Evolutionary conservation across 37 sponge, comb jelly and placozoan genomes (phyloP).

Genomic region (Geodia barretti): DNA sequence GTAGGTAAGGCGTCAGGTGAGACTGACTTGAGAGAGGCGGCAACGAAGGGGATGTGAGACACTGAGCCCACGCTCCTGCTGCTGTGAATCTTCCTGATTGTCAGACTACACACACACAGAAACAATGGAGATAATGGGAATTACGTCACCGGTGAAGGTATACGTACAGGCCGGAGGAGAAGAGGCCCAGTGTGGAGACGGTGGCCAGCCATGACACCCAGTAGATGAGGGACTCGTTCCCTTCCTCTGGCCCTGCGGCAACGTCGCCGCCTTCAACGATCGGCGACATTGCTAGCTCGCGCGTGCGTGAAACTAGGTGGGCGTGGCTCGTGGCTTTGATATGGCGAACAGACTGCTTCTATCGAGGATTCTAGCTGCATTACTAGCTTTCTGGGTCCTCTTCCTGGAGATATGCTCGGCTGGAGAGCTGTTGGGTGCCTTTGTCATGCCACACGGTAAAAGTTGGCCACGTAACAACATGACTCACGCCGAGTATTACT

Average conservation of each 20-base stretch:
- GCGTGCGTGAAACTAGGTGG: no score
- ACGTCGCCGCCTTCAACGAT: no score
- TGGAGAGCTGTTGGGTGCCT: slow-evolving; percentile 50
- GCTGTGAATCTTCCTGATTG: slow-evolving; percentile 49
- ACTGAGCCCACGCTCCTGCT: slow-evolving; percentile 56
- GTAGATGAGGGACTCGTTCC: neutral
- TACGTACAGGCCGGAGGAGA: slow-evolving; percentile 64
- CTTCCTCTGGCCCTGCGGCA: neutral
- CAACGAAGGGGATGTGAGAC: slow-evolving; percentile 73
- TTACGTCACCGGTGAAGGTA: neutral
- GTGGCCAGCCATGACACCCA: neutral
- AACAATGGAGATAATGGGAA: neutral
- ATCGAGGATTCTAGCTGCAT: no score
- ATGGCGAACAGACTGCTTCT: no score
- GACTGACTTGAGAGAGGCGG: slow-evolving; percentile 63
- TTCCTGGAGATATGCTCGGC: neutral
- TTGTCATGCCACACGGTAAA: slow-evolving; percentile 76
- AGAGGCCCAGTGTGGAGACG: slow-evolving; percentile 50
- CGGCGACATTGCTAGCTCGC: no score
- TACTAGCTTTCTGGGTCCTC: neutral
- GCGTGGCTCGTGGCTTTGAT: no score
- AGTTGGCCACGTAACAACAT: neutral
- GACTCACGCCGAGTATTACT: neutral
- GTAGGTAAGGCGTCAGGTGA: neutral
- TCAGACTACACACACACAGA: slow-evolving; percentile 16